A percentile compares a stretch with the other conserved stretches of the same genome.
phyloP scores from a whole-genome alignment of 2,113 vertebrate species.

The Trichomycterus rosablanca region DNA sequence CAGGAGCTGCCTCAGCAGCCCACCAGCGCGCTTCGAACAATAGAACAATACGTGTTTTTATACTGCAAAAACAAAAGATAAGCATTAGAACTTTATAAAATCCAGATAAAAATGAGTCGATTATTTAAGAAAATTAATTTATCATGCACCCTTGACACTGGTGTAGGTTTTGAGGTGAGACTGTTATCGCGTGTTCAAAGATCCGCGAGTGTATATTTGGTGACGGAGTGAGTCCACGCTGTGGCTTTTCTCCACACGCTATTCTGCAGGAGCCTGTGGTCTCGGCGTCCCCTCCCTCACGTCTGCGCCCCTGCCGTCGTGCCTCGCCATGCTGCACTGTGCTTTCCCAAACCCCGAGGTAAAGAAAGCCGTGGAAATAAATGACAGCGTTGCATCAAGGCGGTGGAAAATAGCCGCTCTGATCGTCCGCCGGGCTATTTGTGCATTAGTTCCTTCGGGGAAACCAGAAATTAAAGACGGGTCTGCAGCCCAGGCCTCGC shows the following conservation, averaged over 20 bases:
- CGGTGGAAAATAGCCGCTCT: slow-evolving; percentile 69
- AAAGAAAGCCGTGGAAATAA: slow-evolving; percentile 67
- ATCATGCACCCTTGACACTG: no score
- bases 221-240: slow-evolving; percentile 9
- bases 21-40: no score
- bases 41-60: no score
- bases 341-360: slow-evolving; percentile 65
- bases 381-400: slow-evolving; percentile 58
- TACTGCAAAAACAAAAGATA: no score
- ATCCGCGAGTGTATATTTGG: slow-evolving; percentile 23
- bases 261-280: slow-evolving; percentile 62
- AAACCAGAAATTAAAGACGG: slow-evolving; percentile 63
- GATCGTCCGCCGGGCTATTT: slow-evolving; percentile 65
- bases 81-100: no score
- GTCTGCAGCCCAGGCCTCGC: slow-evolving; percentile 62
- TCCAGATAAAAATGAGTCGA: no score
- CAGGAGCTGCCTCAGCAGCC: no score
- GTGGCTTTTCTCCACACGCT: slow-evolving; percentile 25
- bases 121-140: no score
- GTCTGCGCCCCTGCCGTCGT: slow-evolving; percentile 55
- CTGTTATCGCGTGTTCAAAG: no score
- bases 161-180: no score
- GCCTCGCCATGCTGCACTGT: slow-evolving; percentile 54
- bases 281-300: slow-evolving; percentile 45
- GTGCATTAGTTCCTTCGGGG: slow-evolving; percentile 55